phyloP scores from a whole-genome alignment of 2,113 vertebrate species.

The Hemichromis elongatus region DNA sequence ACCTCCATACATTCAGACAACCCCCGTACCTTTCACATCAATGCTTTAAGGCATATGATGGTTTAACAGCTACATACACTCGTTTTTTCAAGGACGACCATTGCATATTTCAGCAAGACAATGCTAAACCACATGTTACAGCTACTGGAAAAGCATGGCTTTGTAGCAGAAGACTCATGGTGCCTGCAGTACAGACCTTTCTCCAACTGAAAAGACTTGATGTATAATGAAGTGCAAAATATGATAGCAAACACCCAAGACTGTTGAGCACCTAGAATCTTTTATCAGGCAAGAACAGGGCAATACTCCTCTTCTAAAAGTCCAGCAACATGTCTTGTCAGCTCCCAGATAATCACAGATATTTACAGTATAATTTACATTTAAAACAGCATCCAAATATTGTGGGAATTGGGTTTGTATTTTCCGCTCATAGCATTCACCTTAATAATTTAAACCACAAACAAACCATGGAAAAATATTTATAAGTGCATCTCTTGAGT shows the following conservation, averaged over 20 bases:
- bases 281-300: neutral
- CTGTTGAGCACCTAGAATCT: neutral
- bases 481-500: neutral
- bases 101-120: neutral
- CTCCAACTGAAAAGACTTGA: neutral
- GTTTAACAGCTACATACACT: neutral
- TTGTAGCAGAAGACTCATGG: neutral
- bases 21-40: neutral
- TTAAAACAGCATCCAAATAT: neutral
- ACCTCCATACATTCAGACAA: neutral
- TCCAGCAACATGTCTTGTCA: neutral
- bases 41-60: neutral
- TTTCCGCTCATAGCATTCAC: neutral
- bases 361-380: neutral
- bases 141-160: neutral
- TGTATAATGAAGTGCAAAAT: neutral
- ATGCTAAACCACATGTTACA: neutral
- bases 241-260: neutral
- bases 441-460: neutral
- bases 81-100: neutral
- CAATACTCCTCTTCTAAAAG: neutral
- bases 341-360: neutral
- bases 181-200: neutral
- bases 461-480: neutral
- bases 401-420: neutral